Evolutionary conservation across 2,797 vertebrate species (phyloP).

Genomic region (Hafferia zeledoni): DNA sequence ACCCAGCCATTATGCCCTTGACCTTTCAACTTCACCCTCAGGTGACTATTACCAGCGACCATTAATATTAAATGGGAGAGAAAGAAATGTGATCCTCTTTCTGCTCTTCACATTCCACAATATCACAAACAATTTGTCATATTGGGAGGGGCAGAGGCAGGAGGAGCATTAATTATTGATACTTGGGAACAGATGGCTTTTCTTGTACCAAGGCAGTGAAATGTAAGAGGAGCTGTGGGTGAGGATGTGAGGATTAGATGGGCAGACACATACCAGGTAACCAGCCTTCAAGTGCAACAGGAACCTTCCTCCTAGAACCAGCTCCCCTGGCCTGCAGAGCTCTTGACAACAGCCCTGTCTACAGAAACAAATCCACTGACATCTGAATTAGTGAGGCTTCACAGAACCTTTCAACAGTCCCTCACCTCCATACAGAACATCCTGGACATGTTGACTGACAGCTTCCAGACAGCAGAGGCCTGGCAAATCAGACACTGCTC

Average conservation of each 20-base stretch:
- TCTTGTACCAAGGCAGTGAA: constrained; percentile 28
- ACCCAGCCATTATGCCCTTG: not conserved
- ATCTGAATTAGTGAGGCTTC: constrained; percentile 31
- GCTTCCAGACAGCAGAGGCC: constrained; percentile 8
- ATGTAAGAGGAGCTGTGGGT: constrained; percentile 47
- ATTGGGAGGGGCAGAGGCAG: constrained; percentile 44
- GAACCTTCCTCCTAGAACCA: constrained; percentile 29
- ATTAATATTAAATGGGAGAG: constrained; percentile 64
- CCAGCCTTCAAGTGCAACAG: constrained; percentile 28
- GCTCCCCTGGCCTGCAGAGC: not conserved
- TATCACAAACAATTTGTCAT: constrained; percentile 65
- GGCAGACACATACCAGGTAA: constrained; percentile 65
- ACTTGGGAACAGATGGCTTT: constrained; percentile 65
- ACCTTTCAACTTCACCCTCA: constrained; percentile 64
- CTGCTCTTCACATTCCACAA: constrained; percentile 62
- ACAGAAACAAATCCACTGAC: constrained; percentile 28
- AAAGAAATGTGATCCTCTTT: constrained; percentile 60
- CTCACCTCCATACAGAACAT: constrained; percentile 28
- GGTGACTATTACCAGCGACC: constrained; percentile 57
- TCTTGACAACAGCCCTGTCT: not conserved
- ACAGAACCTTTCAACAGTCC: constrained; percentile 19
- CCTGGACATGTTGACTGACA: not conserved
- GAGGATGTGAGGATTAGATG: constrained; percentile 50
- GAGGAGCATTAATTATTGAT: constrained; percentile 66
- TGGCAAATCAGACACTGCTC: not conserved